Evolutionary conservation across 2,113 vertebrate species (phyloP).

Genomic region (Heliornis fulica): DNA sequence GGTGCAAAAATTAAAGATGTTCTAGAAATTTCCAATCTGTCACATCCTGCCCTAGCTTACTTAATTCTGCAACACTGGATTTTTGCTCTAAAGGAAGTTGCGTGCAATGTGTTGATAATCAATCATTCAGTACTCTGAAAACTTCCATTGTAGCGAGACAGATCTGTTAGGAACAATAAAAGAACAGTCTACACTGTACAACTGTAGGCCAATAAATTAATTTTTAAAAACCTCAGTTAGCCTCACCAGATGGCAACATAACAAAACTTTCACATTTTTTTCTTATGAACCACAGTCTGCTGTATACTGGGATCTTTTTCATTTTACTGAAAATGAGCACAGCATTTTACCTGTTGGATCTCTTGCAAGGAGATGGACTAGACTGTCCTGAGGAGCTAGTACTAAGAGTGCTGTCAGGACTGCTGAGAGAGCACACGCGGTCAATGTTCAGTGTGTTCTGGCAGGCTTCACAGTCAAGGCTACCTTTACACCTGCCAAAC

Average conservation of each 20-base stretch:
- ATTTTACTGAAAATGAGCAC: background rate
- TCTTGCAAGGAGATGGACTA: slow-evolving; percentile 91
- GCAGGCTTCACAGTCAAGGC: slow-evolving; percentile 93
- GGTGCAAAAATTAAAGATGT: background rate
- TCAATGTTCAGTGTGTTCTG: slow-evolving; percentile 94
- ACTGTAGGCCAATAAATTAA: background rate
- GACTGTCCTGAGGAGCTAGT: slow-evolving; percentile 92
- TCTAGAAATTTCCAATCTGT: background rate
- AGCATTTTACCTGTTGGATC: slow-evolving; percentile 85
- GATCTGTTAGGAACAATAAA: background rate
- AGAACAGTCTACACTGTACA: background rate
- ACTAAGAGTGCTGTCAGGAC: slow-evolving; percentile 94
- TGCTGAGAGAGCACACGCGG: slow-evolving; percentile 93
- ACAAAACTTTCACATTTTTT: background rate
- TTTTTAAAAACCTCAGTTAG: background rate
- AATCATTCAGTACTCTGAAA: background rate
- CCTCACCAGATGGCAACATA: background rate
- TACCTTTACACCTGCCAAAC: slow-evolving; percentile 88
- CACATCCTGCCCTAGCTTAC: background rate
- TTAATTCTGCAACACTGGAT: background rate
- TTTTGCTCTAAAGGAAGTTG: background rate
- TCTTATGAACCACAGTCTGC: background rate
- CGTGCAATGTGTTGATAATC: background rate
- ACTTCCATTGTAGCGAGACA: background rate
- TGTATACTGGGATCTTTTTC: background rate